phyloP scores from a whole-genome alignment of 2,113 vertebrate genomes.

The Daboia siamensis region DNA sequence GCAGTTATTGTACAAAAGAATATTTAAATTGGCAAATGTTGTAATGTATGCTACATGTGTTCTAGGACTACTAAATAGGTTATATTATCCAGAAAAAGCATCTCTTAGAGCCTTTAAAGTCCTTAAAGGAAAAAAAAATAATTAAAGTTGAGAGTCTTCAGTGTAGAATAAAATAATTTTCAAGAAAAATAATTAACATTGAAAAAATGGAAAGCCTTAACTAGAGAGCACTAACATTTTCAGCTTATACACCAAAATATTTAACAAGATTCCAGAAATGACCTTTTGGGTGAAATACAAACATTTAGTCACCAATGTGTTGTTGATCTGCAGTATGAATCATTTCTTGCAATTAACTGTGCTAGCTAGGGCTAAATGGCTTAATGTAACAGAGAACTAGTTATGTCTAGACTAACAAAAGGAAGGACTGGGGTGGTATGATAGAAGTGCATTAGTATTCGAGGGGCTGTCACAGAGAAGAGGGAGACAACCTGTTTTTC shows the following conservation, averaged over 20 bases:
- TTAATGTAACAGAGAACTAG: neutral
- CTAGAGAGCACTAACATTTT: neutral
- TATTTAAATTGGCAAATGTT: slow-evolving; percentile 12
- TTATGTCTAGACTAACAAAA: neutral
- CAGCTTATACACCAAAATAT: neutral
- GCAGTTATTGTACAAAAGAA: neutral
- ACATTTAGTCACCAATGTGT: neutral
- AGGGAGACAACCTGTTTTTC: no score
- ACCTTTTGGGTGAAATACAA: neutral
- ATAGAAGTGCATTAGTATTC: neutral
- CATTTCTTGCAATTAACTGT: neutral
- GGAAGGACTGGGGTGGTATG: neutral
- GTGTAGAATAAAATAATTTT: neutral
- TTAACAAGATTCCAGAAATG: neutral
- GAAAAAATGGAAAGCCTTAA: neutral
- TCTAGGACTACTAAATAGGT: neutral
- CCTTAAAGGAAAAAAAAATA: neutral
- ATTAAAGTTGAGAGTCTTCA: neutral
- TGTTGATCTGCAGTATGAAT: neutral
- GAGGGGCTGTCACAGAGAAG: neutral
- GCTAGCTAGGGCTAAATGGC: neutral
- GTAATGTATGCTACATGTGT: slow-evolving; percentile 1
- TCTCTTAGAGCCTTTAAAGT: neutral
- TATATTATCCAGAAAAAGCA: neutral
- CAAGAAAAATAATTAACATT: neutral